Percentiles rank a stretch among this genome's conserved stretches.
Evolutionary conservation across 2,888 invertebrate species (phyloP).

Genomic region (Brachynemurus nebulosus): DNA sequence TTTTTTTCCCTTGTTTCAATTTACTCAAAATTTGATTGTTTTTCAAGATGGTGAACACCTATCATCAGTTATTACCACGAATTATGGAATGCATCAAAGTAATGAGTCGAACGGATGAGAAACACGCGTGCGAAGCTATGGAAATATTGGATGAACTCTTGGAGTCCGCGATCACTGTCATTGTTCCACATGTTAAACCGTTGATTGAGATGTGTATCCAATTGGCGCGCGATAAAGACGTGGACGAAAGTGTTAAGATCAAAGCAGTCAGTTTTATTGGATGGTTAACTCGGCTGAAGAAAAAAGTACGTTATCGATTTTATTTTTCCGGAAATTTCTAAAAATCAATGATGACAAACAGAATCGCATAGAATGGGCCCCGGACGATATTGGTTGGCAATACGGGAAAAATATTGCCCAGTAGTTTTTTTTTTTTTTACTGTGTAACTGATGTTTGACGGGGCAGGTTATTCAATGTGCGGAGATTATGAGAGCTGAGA

Average conservation of each 20-base stretch:
- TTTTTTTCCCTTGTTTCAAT: no score
- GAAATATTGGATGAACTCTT: slow-evolving; percentile 52
- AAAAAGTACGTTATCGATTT: slow-evolving; percentile 37
- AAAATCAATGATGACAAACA: no score
- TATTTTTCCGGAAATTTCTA: neutral
- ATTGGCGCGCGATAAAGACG: slow-evolving; percentile 39
- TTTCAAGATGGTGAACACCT: slow-evolving; percentile 38
- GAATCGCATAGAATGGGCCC: no score
- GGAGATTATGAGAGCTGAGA: no score
- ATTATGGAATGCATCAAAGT: slow-evolving; percentile 45
- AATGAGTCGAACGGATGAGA: slow-evolving; percentile 39
- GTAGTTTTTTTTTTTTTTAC: no score
- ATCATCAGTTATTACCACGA: slow-evolving; percentile 45
- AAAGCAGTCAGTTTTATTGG: slow-evolving; percentile 54
- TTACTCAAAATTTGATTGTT: slow-evolving; percentile 3
- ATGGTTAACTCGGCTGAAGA: slow-evolving; percentile 51
- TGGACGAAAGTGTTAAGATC: slow-evolving; percentile 47
- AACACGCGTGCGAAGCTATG: slow-evolving; percentile 44
- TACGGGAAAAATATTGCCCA: no score
- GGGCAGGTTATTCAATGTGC: no score
- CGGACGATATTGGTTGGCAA: no score
- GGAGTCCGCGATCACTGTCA: slow-evolving; percentile 43
- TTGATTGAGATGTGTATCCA: slow-evolving; percentile 52
- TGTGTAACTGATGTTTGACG: no score
- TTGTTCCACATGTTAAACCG: slow-evolving; percentile 47